Base-by-base conservation (phyloP, 2,797 vertebrate species). In the Apodemus agrarius region DNA sequence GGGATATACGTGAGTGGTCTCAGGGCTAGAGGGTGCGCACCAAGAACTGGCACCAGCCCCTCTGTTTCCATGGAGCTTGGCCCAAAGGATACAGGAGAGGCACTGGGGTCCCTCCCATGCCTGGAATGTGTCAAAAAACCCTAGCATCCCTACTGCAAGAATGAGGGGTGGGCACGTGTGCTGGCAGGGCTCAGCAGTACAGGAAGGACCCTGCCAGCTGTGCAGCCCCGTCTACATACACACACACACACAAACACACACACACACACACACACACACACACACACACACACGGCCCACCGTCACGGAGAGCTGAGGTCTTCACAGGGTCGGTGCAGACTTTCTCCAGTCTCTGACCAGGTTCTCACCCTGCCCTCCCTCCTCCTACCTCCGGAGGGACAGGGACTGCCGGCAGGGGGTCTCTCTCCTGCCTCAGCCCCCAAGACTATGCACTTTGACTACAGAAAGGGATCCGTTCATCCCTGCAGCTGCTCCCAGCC, bases 1-100 rank as follows among this genome's bases (percentile, higher is more conserved):
- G 11, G 14, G 3, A 6, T 63, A 5, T 26, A 0, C 67, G 2
- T 29, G n/a, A 2, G 12, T 9, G 2, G 2, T 24, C 83, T 21
- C 7, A 12, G 61, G 29, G 31, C 54, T 7, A 31, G 52, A 54
- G 31, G 10, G 4, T 21, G 13, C 8, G 24, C 34, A 31, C 24
- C n/a, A 24, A 54, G 46, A 67, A 11, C 21, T 4, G 21, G 12
- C 16, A 0, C 11, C 0, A 9, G 40, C 19, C 22, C 46, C 34
- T 46, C 22, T n/a, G 0, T 49, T 59, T 49, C 37, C 8, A 37
- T 19, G 8, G 61, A 40, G 13, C 4, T 40, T 40, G 11, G 13
- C 12, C 31, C 34, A 31, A 21, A 0, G 57, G 74, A 16, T 22
- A 19, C 69, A 16, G 5, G 52, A 84, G 43, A 34, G 59, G 16